Conservation (phyloP, 2,797 vertebrate species). For the Sarcophilus harrisii region DNA sequence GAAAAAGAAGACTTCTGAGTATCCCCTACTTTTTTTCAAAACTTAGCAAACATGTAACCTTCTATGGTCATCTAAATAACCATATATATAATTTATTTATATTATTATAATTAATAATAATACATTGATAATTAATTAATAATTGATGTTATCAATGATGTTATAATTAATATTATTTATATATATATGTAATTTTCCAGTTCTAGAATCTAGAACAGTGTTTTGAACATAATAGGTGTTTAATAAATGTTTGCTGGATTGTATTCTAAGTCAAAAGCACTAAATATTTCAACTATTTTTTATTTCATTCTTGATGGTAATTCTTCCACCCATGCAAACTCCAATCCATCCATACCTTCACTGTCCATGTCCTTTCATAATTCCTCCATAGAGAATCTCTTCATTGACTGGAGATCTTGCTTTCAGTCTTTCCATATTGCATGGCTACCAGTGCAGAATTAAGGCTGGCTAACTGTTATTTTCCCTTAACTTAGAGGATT, state of each 20-base stretch:
- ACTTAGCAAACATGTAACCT: not conserved
- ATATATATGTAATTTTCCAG: not conserved
- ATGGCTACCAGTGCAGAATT: not conserved
- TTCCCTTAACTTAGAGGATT: not conserved
- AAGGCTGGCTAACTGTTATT: not conserved
- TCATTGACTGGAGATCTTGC: not conserved
- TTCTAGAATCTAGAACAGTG: not conserved
- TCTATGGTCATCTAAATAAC: not conserved
- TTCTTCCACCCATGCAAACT: not conserved
- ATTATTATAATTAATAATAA: too few species aligned
- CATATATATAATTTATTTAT: not conserved
- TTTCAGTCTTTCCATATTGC: not conserved
- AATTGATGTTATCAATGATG: too few species aligned
- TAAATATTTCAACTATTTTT: not conserved
- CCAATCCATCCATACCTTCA: not conserved
- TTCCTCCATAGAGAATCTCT: not conserved
- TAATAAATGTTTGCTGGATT: not conserved
- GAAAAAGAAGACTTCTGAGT: too few species aligned
- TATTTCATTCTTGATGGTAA: not conserved
- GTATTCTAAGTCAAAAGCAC: not conserved
- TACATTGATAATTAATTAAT: too few species aligned
- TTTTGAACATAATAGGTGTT: not conserved
- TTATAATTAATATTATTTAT: too few species aligned
- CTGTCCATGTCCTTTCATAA: not conserved
- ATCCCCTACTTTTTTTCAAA: not conserved